Evolutionary conservation across 2,888 invertebrate species (phyloP).

Genomic region (Amblyjoppa proteus): DNA sequence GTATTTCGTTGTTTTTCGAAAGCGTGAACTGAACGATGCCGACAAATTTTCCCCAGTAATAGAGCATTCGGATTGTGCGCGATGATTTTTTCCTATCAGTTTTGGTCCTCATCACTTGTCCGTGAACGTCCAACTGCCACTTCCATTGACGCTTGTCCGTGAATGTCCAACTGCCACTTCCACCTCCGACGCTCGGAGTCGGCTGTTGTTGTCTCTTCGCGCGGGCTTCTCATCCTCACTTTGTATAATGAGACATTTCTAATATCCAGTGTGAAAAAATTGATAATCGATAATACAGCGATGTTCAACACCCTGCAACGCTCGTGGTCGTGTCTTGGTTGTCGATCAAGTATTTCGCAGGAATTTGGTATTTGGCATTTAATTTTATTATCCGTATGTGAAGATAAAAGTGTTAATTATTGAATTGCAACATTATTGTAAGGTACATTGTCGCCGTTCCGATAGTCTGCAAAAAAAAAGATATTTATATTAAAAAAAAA

Average conservation of each 20-base stretch:
- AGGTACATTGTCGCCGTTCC: not conserved
- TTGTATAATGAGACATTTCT: not conserved
- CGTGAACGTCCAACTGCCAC: constrained; percentile 1
- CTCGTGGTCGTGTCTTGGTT: not conserved
- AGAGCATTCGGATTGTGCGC: not conserved
- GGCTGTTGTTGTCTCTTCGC: not conserved
- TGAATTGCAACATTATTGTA: not conserved
- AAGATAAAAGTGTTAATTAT: not conserved
- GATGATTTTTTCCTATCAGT: not conserved
- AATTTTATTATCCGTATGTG: no score
- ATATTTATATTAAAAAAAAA: no score
- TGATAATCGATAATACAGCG: not conserved
- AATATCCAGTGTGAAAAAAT: not conserved
- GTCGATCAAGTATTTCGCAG: no score
- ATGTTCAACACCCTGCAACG: not conserved
- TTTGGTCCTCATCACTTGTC: not conserved
- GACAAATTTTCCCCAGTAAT: constrained; percentile 28
- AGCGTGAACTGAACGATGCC: not conserved
- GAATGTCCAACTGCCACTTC: no score
- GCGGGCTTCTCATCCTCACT: not conserved
- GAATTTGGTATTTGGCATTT: no score
- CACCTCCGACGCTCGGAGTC: not conserved
- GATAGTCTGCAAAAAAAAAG: not conserved
- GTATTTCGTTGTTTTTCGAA: not conserved
- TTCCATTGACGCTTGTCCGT: no score